phyloP scores from a whole-genome alignment of 2,113 vertebrate genomes.

The Gnathochromis pfefferi region DNA sequence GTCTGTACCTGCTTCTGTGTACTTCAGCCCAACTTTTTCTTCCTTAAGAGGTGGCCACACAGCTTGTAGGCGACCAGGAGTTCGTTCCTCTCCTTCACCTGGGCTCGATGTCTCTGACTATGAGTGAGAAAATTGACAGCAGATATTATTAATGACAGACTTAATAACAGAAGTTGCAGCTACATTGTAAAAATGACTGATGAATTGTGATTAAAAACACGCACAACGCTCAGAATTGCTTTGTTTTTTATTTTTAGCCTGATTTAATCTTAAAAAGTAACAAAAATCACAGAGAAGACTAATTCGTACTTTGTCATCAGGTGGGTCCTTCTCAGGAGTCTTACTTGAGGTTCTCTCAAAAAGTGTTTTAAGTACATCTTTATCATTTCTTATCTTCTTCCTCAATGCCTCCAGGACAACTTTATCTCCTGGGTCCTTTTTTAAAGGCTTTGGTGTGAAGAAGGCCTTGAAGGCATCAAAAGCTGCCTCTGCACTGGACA shows the following conservation, averaged over 20 bases:
- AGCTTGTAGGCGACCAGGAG: conserved; percentile 87
- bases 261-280: background rate
- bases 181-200: background rate
- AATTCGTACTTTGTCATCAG: conserved; percentile 60
- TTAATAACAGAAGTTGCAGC: background rate
- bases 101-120: conserved; percentile 29
- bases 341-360: conserved; percentile 78
- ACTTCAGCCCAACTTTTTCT: conserved; percentile 91
- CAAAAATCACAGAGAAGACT: background rate
- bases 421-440: conserved; percentile 74
- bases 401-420: conserved; percentile 80
- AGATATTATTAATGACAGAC: background rate
- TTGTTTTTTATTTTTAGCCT: background rate
- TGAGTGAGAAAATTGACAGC: background rate
- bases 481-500: conserved; percentile 76
- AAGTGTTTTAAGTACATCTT: conserved; percentile 79
- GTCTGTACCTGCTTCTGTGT: conserved; percentile 92
- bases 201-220: background rate
- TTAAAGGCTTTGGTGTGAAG: conserved; percentile 80
- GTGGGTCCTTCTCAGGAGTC: conserved; percentile 34
- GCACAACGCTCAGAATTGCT: background rate
- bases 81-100: conserved; percentile 84
- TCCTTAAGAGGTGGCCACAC: conserved; percentile 93
- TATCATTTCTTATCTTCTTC: conserved; percentile 80
- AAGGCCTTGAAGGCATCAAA: conserved; percentile 90